phyloP scores from a whole-genome alignment of 2,113 vertebrate genomes.

The Myiozetetes cayanensis region DNA sequence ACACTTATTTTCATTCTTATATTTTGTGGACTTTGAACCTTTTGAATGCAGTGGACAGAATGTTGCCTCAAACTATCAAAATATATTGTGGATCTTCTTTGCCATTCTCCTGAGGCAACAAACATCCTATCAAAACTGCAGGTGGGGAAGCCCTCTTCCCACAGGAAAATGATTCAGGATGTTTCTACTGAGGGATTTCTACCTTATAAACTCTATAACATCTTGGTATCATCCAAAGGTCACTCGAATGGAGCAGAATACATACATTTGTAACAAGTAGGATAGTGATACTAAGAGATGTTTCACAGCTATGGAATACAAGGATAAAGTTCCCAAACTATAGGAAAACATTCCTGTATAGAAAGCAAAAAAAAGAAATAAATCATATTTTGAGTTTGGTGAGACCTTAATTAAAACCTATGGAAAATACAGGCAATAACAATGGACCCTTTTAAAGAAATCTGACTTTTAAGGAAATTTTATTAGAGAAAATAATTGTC shows the following conservation, averaged over 20 bases:
- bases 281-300: neutral
- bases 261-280: neutral
- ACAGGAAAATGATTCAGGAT: conserved; percentile 35
- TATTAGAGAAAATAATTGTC: neutral
- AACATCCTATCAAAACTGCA: conserved; percentile 27
- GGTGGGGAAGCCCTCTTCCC: neutral
- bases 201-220: neutral
- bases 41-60: conserved; percentile 24
- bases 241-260: neutral
- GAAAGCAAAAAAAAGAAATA: neutral
- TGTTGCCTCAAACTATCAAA: conserved; percentile 39
- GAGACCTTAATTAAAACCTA: neutral
- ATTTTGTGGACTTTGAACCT: conserved; percentile 23
- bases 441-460: neutral
- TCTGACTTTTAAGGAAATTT: neutral
- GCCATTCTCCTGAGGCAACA: conserved; percentile 51
- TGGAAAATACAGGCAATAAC: neutral
- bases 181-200: conserved; percentile 34
- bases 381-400: neutral
- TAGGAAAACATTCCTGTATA: neutral
- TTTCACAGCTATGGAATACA: neutral
- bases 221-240: conserved; percentile 52
- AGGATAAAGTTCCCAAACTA: neutral
- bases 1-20: conserved; percentile 39
- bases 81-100: conserved; percentile 40